Conservation (phyloP, 2,113 vertebrate species). For the Cochlearius cochlearius region DNA sequence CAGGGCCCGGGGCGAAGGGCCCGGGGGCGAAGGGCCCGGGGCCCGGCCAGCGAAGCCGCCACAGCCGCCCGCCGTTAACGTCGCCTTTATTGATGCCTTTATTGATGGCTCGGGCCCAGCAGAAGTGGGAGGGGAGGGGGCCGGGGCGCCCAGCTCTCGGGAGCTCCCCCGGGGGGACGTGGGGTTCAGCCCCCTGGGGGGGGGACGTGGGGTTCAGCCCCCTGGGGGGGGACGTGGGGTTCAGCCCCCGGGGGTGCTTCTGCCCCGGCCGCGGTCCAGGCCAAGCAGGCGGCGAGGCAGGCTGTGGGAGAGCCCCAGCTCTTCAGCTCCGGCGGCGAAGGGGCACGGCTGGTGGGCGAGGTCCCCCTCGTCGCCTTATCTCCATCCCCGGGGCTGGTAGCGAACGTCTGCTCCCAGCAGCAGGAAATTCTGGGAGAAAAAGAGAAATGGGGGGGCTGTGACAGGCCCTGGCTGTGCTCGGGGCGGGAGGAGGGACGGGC, state of each 20-base stretch:
- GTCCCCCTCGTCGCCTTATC: rapidly evolving
- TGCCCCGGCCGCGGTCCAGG: rapidly evolving
- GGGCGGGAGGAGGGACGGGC: neutral
- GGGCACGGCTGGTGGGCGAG: rapidly evolving
- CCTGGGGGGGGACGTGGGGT: too few relatives aligned
- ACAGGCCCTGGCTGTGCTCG: rapidly evolving
- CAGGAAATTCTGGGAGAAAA: conserved; percentile 37
- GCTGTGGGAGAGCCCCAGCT: rapidly evolving
- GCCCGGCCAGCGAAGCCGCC: neutral
- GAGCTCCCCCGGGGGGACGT: neutral
- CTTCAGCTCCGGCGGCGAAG: neutral
- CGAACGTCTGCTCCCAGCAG: conserved; percentile 44
- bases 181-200: too few relatives aligned
- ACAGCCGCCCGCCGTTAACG: too few relatives aligned
- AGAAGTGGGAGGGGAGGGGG: rapidly evolving
- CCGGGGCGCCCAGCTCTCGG: too few relatives aligned
- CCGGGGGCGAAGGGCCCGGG: too few relatives aligned
- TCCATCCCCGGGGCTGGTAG: neutral
- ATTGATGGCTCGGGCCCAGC: neutral
- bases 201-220: neutral
- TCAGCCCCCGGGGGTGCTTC: neutral
- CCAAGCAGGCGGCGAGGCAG: neutral
- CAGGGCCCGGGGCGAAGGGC: neutral
- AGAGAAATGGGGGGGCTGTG: rapidly evolving
- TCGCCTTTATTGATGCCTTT: neutral